Conservation (phyloP, 2,888 invertebrate genomes). For the Xylota sylvarum region DNA sequence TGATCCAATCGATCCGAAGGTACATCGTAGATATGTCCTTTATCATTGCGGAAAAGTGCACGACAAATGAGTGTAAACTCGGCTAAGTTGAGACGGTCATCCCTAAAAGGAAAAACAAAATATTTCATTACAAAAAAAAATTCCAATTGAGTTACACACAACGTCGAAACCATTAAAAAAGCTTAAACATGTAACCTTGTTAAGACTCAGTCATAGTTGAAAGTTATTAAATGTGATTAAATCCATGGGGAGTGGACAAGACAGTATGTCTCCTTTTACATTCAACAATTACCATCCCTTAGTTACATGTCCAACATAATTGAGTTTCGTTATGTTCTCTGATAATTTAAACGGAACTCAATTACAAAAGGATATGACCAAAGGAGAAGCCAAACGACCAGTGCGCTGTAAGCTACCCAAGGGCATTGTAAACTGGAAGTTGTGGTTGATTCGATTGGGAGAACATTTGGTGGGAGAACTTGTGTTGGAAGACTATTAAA, state of each 20-base stretch:
- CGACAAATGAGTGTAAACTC: constrained; percentile 94
- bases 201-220: not conserved
- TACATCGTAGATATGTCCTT: constrained; percentile 92
- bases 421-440: constrained; percentile 37
- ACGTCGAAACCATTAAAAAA: not conserved
- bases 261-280: not conserved
- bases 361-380: constrained; percentile 10
- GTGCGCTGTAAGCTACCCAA: not conserved
- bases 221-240: not conserved
- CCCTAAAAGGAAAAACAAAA: constrained; percentile 85
- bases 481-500: no score
- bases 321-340: constrained; percentile 46
- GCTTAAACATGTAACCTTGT: not conserved
- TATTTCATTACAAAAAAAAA: not conserved
- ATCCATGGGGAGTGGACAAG: not conserved
- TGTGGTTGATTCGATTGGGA: constrained; percentile 45
- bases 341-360: constrained; percentile 53
- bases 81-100: constrained; percentile 90
- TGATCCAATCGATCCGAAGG: constrained; percentile 90
- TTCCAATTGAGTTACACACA: not conserved
- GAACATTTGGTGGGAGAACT: constrained; percentile 4
- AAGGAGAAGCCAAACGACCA: constrained; percentile 2
- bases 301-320: constrained; percentile 32
- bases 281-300: constrained; percentile 4
- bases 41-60: constrained; percentile 94